Percentiles rank a stretch among this genome's conserved stretches.
Evolutionary conservation across 1,140 invertebrate genomes (phyloP).

Genomic region (Brachionus rotundiformis): DNA sequence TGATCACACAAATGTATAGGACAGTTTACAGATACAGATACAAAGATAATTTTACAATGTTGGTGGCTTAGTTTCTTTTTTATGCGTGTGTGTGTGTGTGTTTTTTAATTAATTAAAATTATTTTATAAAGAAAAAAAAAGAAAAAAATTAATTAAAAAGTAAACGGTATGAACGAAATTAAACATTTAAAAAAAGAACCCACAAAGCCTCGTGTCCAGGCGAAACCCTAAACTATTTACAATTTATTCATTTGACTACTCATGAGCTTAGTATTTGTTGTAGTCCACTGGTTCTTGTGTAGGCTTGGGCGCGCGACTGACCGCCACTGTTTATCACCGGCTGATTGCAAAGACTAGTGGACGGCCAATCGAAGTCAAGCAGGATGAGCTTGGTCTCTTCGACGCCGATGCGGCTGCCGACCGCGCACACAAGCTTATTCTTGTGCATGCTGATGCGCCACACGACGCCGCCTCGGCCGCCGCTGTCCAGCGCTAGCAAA

Average conservation of each 20-base stretch:
- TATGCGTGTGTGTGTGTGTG: too few relatives aligned
- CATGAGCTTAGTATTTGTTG: neutral
- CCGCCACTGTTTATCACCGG: slow-evolving; percentile 15
- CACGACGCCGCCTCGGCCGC: slow-evolving; percentile 95
- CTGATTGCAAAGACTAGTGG: slow-evolving; percentile 2
- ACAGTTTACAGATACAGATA: neutral
- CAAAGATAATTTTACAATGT: too few relatives aligned
- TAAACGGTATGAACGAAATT: slow-evolving; percentile 11
- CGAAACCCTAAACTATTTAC: neutral
- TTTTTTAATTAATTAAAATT: too few relatives aligned
- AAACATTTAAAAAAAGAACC: neutral
- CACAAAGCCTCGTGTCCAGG: too few relatives aligned
- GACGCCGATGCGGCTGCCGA: slow-evolving; percentile 94
- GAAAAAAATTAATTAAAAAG: neutral
- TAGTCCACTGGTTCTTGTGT: neutral
- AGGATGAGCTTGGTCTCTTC: slow-evolving; percentile 98
- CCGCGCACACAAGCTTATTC: slow-evolving; percentile 94
- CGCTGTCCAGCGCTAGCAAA: slow-evolving; percentile 85
- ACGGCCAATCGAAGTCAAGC: slow-evolving; percentile 79
- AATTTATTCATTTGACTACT: neutral
- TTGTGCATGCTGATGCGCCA: slow-evolving; percentile 94
- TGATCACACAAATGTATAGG: neutral
- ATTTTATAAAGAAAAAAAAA: neutral
- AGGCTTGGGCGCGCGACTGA: neutral
- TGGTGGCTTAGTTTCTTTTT: neutral